Evolutionary conservation across 2,888 invertebrate species (phyloP), one percentile per base, ranked within the genome.

Genomic region (Cheiracanthium punctorium): DNA sequence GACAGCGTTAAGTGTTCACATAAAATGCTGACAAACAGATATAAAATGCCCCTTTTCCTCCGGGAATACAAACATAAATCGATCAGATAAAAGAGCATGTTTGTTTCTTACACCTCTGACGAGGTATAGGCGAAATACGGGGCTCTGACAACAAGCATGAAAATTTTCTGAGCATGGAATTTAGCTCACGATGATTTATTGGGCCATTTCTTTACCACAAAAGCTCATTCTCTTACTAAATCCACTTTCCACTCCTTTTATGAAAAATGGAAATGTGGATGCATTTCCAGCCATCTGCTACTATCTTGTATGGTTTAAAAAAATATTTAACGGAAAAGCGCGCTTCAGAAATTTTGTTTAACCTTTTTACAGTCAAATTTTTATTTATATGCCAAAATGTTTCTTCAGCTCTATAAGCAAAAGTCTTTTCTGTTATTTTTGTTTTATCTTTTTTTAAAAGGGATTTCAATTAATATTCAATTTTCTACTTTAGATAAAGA

Each of bases 1-100:
- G 77, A 32, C 72, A 43, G 73, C 41, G 73, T 72, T 77, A 84
- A 84, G 65, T 72, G 77, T 72, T 72, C 82, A 77, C 77, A 77
- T 84, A 84, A 77, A 84, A 67, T 72, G 72, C 72, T 77, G 77
- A 84, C 77, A 84, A 84, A 84, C 82, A 84, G 77, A 84, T 84
- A 76, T 84, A 67, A 84, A 77, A n/a, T n/a, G 77, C 76, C 73
- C 82, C 82, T 70, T 72, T 52, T 37, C 52, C 67, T 69, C 58
- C 4, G 10, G 52, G 69, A 72, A 48, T 48, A 2, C 43, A 48
- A 48, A 48, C 5, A 48, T 48, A 17, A 48, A 48, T 48, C 17
- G 43, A 48, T 48, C 10, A 17, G n/a, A 48, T 17, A 48, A 48
- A 48, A 48, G 43, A 17, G 17, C 7, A 48, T 48, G 43, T 48